These are phyloP conservation scores for Synanthedon myopaeformis DNA, from an alignment of 2,888 invertebrate genomes.

Conservation along the genomic window DNA sequence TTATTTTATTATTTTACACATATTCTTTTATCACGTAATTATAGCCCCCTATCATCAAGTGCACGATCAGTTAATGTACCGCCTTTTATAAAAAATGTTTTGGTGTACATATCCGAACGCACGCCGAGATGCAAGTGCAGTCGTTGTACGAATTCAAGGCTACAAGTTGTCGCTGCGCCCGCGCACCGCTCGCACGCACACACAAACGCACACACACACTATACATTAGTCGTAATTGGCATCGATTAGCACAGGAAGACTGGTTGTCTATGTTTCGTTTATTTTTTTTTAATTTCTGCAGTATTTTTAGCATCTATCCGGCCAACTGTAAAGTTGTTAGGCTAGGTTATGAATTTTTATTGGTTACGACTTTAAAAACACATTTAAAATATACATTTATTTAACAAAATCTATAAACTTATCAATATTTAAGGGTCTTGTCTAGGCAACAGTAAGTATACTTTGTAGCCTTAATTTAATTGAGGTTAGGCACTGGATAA, in stretches of 20 bases:
- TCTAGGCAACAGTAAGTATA: too few relatives aligned
- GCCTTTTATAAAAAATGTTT: not conserved
- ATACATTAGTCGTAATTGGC: constrained; percentile 46
- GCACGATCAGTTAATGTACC: too few relatives aligned
- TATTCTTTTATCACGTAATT: too few relatives aligned
- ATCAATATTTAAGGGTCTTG: too few relatives aligned
- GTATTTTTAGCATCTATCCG: constrained; percentile 29
- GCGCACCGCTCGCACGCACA: constrained; percentile 18
- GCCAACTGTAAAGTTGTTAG: not conserved
- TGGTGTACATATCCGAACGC: constrained; percentile 9
- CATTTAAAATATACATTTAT: too few relatives aligned
- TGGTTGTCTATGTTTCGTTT: constrained; percentile 26
- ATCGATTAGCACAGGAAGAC: constrained; percentile 67
- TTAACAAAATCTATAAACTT: too few relatives aligned
- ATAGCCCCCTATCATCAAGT: too few relatives aligned
- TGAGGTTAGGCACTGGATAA: too few relatives aligned
- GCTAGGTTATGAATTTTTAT: not conserved
- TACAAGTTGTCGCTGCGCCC: constrained; percentile 17
- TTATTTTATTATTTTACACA: too few relatives aligned
- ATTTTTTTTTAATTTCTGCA: constrained; percentile 23
- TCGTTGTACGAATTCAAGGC: constrained; percentile 63
- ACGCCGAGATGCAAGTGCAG: constrained; percentile 43
- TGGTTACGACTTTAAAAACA: too few relatives aligned
- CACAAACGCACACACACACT: constrained; percentile 13
- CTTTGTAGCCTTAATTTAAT: too few relatives aligned